A percentile compares a stretch with the other conserved stretches of the same genome.
These are phyloP conservation scores for Pipistrellus pipistrellus DNA, from an alignment of 2,797 vertebrate species.

Conservation along the genomic window DNA sequence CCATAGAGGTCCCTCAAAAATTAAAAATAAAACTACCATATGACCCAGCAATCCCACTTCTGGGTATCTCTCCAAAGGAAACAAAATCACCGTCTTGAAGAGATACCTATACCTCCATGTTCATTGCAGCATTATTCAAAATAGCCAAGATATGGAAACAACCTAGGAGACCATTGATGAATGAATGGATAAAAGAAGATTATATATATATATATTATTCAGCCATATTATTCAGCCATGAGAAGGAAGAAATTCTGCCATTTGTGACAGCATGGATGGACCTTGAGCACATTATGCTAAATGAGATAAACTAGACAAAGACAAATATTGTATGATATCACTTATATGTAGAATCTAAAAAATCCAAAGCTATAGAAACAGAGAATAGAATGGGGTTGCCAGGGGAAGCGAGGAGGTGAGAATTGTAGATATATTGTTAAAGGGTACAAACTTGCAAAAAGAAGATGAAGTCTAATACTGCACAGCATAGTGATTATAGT, in stretches of 20 bases:
- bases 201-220: too few relatives aligned
- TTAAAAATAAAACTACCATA: neutral
- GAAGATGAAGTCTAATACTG: neutral
- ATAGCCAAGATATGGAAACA: neutral
- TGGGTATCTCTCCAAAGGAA: neutral
- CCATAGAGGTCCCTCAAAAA: neutral
- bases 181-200: neutral
- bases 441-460: neutral
- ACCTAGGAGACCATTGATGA: neutral
- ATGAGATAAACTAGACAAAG: conserved; percentile 23
- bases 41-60: neutral
- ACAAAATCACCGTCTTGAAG: neutral
- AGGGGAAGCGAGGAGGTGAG: too few relatives aligned
- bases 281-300: neutral
- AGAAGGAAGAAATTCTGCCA: neutral
- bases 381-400: neutral
- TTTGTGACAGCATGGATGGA: neutral
- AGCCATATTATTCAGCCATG: neutral
- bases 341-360: neutral
- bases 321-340: neutral
- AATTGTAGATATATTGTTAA: neutral
- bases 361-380: neutral
- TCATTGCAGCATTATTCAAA: neutral
- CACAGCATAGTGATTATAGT: neutral
- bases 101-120: neutral